A percentile compares a stretch with the other conserved stretches of the same genome.
phyloP scores from a whole-genome alignment of 2,113 vertebrate genomes.

The Mobula hypostoma region DNA sequence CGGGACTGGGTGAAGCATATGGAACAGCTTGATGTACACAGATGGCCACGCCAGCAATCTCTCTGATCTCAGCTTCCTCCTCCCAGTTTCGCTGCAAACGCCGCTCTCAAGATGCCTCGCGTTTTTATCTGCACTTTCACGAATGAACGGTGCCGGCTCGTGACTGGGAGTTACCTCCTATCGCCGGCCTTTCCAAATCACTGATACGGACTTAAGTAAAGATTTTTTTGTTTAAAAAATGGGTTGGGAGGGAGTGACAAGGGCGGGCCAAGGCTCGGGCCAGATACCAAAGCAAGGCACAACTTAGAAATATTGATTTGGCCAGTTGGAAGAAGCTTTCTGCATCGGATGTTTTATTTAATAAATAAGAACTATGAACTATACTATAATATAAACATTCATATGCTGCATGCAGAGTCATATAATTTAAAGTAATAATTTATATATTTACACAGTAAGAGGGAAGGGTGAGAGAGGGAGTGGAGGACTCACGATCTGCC shows the following conservation, averaged over 20 bases:
- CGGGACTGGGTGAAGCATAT: not conserved
- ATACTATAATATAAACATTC: slow-evolving; percentile 93
- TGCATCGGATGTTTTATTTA: slow-evolving; percentile 67
- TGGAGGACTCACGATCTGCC: slow-evolving; percentile 69
- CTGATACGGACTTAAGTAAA: no score
- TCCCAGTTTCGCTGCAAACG: not conserved
- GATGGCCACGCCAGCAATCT: not conserved
- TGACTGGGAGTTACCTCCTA: not conserved
- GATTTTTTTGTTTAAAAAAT: no score
- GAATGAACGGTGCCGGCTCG: not conserved
- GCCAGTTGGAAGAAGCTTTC: slow-evolving; percentile 61
- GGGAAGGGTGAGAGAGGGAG: slow-evolving; percentile 25
- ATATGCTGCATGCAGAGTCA: slow-evolving; percentile 94
- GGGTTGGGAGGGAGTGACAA: not conserved
- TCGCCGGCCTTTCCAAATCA: not conserved
- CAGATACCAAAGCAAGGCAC: slow-evolving; percentile 53
- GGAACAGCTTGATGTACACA: not conserved
- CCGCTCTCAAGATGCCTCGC: not conserved
- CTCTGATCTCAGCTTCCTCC: not conserved
- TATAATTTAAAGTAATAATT: slow-evolving; percentile 99
- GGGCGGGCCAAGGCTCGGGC: not conserved
- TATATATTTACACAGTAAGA: slow-evolving; percentile 72
- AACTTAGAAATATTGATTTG: slow-evolving; percentile 61
- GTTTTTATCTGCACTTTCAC: not conserved
- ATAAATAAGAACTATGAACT: slow-evolving; percentile 92